These are phyloP conservation scores for Corbicula japonica DNA, from an alignment of 2,888 invertebrate genomes.

Conservation along the genomic window DNA sequence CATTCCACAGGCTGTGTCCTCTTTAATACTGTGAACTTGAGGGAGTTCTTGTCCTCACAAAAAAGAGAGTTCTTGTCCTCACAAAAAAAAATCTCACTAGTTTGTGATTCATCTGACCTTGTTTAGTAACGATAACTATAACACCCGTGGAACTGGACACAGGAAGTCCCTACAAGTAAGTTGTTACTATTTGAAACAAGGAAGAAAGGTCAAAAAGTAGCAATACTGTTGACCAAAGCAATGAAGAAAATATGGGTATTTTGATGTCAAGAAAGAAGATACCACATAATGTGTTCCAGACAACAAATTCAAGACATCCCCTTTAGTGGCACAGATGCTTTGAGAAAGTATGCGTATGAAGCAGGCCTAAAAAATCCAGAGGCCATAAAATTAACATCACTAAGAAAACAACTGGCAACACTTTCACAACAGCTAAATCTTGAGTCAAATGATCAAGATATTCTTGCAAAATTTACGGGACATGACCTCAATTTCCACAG, in stretches of 20 bases:
- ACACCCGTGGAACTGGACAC: no score
- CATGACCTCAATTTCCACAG: slow-evolving; percentile 15
- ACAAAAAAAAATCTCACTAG: no score
- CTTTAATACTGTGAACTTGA: no score
- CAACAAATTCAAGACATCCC: background rate
- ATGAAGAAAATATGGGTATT: slow-evolving; percentile 12
- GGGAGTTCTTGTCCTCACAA: no score
- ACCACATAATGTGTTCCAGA: slow-evolving; percentile 1
- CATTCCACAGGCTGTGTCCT: no score
- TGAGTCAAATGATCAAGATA: slow-evolving; percentile 5
- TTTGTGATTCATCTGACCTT: no score
- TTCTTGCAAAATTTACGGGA: slow-evolving; percentile 26
- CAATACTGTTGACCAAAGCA: background rate
- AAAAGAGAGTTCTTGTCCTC: no score
- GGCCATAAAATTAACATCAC: slow-evolving; percentile 1
- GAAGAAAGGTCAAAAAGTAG: slow-evolving; percentile 4
- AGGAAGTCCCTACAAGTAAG: no score
- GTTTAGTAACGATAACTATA: no score
- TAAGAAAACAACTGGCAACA: slow-evolving; percentile 30
- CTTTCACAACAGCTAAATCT: slow-evolving; percentile 7
- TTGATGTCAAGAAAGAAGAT: slow-evolving; percentile 8
- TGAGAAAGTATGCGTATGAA: slow-evolving; percentile 5
- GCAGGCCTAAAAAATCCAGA: slow-evolving; percentile 5
- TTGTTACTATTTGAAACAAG: no score
- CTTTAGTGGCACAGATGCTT: slow-evolving; percentile 1